A percentile compares a stretch with the other conserved stretches of the same genome.
Evolutionary conservation across 2,888 invertebrate genomes (phyloP).

Genomic region (Aromia moschata): DNA sequence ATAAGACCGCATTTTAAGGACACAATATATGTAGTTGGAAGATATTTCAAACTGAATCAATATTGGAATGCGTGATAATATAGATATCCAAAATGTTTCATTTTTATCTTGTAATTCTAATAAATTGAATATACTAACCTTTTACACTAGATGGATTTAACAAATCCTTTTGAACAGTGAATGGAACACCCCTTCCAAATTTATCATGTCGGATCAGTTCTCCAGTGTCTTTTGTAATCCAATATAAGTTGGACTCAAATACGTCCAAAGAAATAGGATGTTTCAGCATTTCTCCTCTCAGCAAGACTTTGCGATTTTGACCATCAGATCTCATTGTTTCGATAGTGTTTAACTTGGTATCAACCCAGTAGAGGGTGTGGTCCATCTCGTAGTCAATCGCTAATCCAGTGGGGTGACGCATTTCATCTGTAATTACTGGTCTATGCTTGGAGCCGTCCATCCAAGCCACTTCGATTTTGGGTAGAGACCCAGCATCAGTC

Average conservation of each 20-base stretch:
- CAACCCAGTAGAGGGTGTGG: constrained; percentile 94
- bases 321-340: constrained; percentile 89
- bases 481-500: constrained; percentile 90
- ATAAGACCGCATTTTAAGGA: background rate
- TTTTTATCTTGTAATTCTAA: no score
- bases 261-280: constrained; percentile 91
- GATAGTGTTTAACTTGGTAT: constrained; percentile 89
- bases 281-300: constrained; percentile 77
- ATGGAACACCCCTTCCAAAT: constrained; percentile 93
- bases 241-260: constrained; percentile 92
- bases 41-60: no score
- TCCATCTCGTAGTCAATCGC: constrained; percentile 91
- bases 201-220: constrained; percentile 92
- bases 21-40: no score
- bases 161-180: constrained; percentile 82
- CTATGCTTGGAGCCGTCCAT: constrained; percentile 94
- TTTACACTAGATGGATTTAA: constrained; percentile 88
- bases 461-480: constrained; percentile 95
- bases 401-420: constrained; percentile 88
- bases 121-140: constrained; percentile 67
- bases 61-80: no score
- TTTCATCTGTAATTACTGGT: constrained; percentile 79
- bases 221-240: constrained; percentile 91
- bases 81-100: no score
- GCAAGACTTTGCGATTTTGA: constrained; percentile 74